Conservation (phyloP, 2,888 invertebrate species). For the Phyto melanocephala region DNA sequence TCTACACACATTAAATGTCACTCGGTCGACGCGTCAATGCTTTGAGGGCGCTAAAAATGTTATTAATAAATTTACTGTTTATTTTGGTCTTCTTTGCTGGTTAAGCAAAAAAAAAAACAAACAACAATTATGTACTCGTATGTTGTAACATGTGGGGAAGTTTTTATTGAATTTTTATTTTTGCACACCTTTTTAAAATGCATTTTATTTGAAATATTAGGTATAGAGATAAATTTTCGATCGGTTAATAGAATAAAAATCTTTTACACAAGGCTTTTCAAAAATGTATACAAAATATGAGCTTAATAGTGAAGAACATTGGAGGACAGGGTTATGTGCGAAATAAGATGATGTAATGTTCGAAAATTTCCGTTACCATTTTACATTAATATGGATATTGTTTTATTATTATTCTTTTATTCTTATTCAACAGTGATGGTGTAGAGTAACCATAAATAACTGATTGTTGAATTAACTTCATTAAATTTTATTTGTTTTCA, state of each 20-base stretch:
- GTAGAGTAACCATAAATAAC: no score
- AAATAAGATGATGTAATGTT: no score
- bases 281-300: no score
- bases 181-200: neutral
- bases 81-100: slow-evolving; percentile 12
- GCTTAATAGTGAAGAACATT: no score
- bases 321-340: no score
- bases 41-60: slow-evolving; percentile 10
- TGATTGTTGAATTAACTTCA: no score
- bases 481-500: no score
- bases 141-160: slow-evolving; percentile 30
- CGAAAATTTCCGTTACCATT: no score
- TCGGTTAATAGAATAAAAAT: neutral
- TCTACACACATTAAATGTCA: slow-evolving; percentile 43
- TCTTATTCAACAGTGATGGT: no score
- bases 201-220: neutral
- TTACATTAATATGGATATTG: no score
- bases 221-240: neutral
- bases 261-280: no score
- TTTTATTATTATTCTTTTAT: no score
- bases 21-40: neutral
- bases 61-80: neutral
- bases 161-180: slow-evolving; percentile 2
- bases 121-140: slow-evolving; percentile 22
- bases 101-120: slow-evolving; percentile 4